Percentiles rank a stretch among this genome's conserved stretches.
Conservation (phyloP, 2,797 vertebrate genomes). For the Cetoscarus ocellatus region DNA sequence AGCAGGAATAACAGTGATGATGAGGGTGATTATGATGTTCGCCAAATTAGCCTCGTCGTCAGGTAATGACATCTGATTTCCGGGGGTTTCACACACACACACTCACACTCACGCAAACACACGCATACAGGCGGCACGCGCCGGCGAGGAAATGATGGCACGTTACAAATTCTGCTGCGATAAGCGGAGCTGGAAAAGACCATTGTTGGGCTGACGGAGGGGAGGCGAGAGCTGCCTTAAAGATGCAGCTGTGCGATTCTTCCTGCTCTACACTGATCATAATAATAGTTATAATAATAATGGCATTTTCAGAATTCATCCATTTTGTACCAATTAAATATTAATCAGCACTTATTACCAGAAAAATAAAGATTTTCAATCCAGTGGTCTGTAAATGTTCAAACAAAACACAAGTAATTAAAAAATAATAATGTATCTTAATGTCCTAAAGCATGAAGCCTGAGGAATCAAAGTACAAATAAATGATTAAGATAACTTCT, state of each 20-base stretch:
- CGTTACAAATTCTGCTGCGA: conserved; percentile 92
- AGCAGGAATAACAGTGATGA: neutral
- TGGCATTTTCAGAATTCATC: too few relatives aligned
- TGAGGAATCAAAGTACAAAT: too few relatives aligned
- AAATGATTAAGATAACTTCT: too few relatives aligned
- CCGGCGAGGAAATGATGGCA: conserved; percentile 92
- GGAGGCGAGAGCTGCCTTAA: conserved; percentile 90
- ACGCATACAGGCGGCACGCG: conserved; percentile 51
- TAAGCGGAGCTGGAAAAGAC: conserved; percentile 94
- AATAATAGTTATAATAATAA: neutral
- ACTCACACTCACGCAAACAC: neutral
- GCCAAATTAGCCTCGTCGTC: conserved; percentile 61
- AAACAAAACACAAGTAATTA: too few relatives aligned
- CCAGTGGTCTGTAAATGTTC: too few relatives aligned
- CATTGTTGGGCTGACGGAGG: conserved; percentile 87
- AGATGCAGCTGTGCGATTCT: conserved; percentile 88
- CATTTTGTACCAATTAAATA: too few relatives aligned
- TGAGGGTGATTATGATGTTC: neutral
- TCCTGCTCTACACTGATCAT: neutral
- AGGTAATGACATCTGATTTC: conserved; percentile 79
- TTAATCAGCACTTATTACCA: too few relatives aligned
- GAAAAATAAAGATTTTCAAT: too few relatives aligned
- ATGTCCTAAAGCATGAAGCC: too few relatives aligned
- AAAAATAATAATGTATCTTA: too few relatives aligned
- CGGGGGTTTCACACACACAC: conserved; percentile 43